Percentiles rank a stretch among this genome's conserved stretches.
Evolutionary conservation across 2,888 invertebrate species (phyloP).

Genomic region (Ferdinandea cuprea): DNA sequence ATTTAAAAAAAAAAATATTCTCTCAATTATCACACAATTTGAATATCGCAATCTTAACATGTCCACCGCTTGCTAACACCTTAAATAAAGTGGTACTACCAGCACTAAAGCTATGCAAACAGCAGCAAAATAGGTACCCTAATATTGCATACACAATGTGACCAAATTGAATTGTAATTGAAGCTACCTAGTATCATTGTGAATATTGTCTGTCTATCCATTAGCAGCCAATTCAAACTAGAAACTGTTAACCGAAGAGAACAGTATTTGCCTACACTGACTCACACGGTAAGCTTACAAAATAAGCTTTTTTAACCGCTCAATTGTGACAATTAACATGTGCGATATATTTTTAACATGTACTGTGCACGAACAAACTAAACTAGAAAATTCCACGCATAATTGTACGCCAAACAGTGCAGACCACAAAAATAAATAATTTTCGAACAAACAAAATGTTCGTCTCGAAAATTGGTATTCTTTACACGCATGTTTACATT

Average conservation of each 20-base stretch:
- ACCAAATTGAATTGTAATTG: constrained; percentile 61
- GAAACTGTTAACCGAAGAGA: constrained; percentile 22
- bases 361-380: constrained; percentile 49
- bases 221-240: constrained; percentile 53
- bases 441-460: constrained; percentile 17
- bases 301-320: constrained; percentile 49
- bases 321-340: constrained; percentile 70
- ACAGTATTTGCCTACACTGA: constrained; percentile 25
- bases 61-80: constrained; percentile 32
- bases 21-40: constrained; percentile 32
- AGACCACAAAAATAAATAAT: constrained; percentile 33
- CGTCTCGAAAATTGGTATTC: constrained; percentile 17
- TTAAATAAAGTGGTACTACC: constrained; percentile 11
- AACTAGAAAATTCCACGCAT: constrained; percentile 56
- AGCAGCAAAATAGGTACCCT: constrained; percentile 2
- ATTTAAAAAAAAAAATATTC: not conserved
- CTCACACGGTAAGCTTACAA: constrained; percentile 14
- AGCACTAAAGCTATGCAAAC: constrained; percentile 7
- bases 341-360: constrained; percentile 64
- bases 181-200: constrained; percentile 18
- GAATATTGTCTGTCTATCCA: constrained; percentile 4
- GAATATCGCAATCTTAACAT: constrained; percentile 40
- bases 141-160: constrained; percentile 18
- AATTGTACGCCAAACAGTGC: constrained; percentile 44
- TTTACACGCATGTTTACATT: constrained; percentile 26